Evolutionary conservation across 2,888 invertebrate genomes (phyloP), one percentile per base, ranked within the genome.

Genomic region (Sabellastarte sp.): DNA sequence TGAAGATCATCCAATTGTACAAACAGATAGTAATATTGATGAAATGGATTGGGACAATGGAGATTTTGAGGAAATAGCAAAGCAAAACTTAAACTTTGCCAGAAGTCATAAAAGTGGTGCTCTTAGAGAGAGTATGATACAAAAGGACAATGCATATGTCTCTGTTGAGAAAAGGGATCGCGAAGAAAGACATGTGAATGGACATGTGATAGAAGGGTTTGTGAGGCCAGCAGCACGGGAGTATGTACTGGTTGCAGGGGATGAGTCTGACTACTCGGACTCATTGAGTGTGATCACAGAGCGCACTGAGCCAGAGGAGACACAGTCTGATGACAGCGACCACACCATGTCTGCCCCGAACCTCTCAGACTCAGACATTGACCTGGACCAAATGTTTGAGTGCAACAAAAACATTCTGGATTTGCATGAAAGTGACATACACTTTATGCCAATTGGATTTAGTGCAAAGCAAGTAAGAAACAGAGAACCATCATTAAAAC

Each of bases 221-320:
- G 41, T 15, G 41, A 41, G 41, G 10, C 41, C 10, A 41, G 10
- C 41, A 41, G 41, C 10, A 15, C 41, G 41, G 10, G 41, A 15
- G 41, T 41, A 15, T 15, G 10, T 15, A 41, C 20, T 20, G 41
- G 10, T 20, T 15, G 26, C 30, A 57, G 31, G 15, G 20, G 28
- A 52, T 20, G 64, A 67, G 56, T 62, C 67, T 15, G 70, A 71
- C 28, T 33, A 30, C 3, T 77, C 77, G 24, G 80, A 80, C 67
- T 71, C 69, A 31, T 66, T 79, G 2, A 80, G 80, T 72, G 73
- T 76, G 10, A 78, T 79, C 53, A 72, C 74, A 10, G 80, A 79
- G 59, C 67, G 67, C 24, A 75, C 77, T 5, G 79, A 80, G 60
- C 72, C 74, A 2, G 65, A 60, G 29, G 72, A 72, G 1, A 56